Evolutionary conservation across 2,113 vertebrate genomes (phyloP).

Genomic region (Eudyptes chrysolophus): DNA sequence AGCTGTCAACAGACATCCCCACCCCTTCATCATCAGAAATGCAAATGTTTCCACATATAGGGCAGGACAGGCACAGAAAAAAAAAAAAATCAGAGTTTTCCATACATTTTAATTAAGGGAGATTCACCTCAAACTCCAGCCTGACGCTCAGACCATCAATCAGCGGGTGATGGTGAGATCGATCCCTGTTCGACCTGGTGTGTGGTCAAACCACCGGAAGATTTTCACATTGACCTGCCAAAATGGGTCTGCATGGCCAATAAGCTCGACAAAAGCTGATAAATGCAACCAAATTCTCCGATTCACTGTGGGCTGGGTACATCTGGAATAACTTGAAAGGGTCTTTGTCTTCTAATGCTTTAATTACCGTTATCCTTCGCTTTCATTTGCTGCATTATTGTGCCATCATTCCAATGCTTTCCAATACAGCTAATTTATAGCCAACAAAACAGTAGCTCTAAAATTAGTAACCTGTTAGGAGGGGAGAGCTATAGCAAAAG

Average conservation of each 20-base stretch:
- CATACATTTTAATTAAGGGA: not conserved
- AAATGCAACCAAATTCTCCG: not conserved
- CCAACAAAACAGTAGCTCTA: not conserved
- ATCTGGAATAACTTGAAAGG: not conserved
- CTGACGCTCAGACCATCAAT: slow-evolving; percentile 26
- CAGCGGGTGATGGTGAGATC: slow-evolving; percentile 25
- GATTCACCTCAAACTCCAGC: not conserved
- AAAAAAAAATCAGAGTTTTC: not conserved
- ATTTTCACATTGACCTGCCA: not conserved
- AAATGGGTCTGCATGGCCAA: slow-evolving; percentile 27
- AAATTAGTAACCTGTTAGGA: not conserved
- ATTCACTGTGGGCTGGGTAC: not conserved
- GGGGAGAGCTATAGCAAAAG: not conserved
- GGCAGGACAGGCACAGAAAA: not conserved
- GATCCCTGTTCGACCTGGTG: not conserved
- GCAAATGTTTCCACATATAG: not conserved
- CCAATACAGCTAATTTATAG: not conserved
- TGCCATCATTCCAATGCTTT: not conserved
- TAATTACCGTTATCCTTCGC: not conserved
- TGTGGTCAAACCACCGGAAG: not conserved
- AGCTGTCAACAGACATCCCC: not conserved
- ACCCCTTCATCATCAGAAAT: slow-evolving; percentile 30
- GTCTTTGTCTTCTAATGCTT: not conserved
- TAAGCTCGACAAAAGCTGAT: not conserved
- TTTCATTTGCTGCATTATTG: not conserved